A percentile compares a stretch with the other conserved stretches of the same genome.
Evolutionary conservation across 2,888 invertebrate genomes (phyloP).

Genomic region (Mythimna pallens): DNA sequence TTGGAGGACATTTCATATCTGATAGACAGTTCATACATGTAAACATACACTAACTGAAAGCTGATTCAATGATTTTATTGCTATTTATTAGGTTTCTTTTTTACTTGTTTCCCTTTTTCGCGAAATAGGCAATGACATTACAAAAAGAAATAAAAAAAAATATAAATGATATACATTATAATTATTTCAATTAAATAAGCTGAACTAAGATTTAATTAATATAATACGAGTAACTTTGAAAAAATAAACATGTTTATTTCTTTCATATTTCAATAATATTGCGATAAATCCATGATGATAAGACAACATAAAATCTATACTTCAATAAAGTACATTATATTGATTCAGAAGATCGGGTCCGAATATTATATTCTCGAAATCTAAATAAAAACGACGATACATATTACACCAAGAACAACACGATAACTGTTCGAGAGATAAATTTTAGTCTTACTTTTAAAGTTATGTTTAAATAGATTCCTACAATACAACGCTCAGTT

Average conservation of each 20-base stretch:
- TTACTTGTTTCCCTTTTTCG: too few species aligned
- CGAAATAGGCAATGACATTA: not conserved
- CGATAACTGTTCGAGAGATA: constrained; percentile 23
- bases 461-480: constrained; percentile 48
- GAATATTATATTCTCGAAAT: not conserved
- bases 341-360: not conserved
- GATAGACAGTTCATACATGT: not conserved
- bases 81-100: not conserved
- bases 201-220: not conserved
- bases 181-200: too few species aligned
- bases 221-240: not conserved
- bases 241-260: not conserved
- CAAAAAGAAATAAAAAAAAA: too few species aligned
- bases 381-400: constrained; percentile 3
- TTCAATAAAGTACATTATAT: not conserved
- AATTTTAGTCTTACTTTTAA: constrained; percentile 28
- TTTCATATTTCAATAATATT: not conserved
- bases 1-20: not conserved
- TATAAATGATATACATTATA: too few species aligned
- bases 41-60: not conserved
- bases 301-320: not conserved
- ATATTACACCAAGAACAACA: constrained; percentile 31
- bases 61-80: not conserved
- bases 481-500: constrained; percentile 48
- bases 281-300: not conserved